phyloP scores from a whole-genome alignment of 92 coral and sea anemone species.

The Siderastrea radians region DNA sequence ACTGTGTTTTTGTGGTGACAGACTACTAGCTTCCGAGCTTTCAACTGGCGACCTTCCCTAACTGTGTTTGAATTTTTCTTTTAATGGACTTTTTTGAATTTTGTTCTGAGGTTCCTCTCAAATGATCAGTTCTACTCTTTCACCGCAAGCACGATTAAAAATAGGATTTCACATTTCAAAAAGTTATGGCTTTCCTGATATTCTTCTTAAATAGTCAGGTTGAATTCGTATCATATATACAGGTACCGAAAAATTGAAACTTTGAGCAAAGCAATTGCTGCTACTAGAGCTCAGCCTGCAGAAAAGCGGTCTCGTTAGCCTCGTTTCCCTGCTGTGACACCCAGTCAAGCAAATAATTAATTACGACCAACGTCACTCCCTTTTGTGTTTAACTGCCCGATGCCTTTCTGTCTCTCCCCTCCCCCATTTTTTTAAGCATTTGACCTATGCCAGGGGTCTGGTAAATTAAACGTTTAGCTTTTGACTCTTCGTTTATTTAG shows the following conservation, averaged over 20 bases:
- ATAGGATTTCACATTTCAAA: neutral
- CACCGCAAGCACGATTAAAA: neutral
- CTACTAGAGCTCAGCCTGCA: neutral
- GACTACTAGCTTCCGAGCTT: neutral
- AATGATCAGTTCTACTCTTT: neutral
- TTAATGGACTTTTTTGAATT: neutral
- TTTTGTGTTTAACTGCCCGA: neutral
- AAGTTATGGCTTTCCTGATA: slow-evolving; percentile 32
- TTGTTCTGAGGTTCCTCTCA: neutral
- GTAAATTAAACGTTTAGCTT: neutral
- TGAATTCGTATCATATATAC: slow-evolving; percentile 10
- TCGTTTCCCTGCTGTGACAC: too few species aligned
- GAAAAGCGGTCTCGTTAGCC: neutral
- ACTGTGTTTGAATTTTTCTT: neutral
- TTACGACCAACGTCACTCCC: neutral
- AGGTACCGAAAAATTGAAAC: neutral
- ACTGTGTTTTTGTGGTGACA: neutral
- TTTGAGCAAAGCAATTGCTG: neutral
- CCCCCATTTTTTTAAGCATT: neutral
- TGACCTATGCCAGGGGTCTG: neutral
- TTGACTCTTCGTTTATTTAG: neutral
- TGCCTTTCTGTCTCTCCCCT: neutral
- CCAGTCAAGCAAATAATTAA: neutral
- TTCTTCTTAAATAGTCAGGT: slow-evolving; percentile 49
- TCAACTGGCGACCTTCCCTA: neutral